Percentiles rank a stretch among this genome's conserved stretches.
phyloP scores from a whole-genome alignment of 2,888 invertebrate genomes.

The Heliconius ethilla region DNA sequence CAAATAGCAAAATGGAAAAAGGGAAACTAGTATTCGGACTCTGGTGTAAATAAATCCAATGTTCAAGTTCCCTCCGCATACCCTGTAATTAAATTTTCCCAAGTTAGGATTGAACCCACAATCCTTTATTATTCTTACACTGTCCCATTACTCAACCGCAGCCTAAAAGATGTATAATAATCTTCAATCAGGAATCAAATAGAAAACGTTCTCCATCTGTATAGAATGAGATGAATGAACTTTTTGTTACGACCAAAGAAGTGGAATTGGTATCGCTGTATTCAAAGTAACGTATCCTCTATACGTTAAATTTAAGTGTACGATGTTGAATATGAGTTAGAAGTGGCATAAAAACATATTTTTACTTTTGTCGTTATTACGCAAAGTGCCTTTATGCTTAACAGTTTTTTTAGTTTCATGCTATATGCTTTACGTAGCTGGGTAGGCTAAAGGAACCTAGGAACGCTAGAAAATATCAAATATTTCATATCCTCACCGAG shows the following conservation, averaged over 20 bases:
- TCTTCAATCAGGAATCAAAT: not conserved
- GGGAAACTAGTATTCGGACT: too few species aligned
- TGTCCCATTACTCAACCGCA: not conserved
- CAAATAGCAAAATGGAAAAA: too few species aligned
- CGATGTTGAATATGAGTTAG: not conserved
- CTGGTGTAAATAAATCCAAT: too few species aligned
- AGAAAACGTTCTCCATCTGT: not conserved
- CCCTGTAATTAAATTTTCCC: too few species aligned
- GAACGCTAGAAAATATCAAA: not conserved
- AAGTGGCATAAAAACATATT: not conserved
- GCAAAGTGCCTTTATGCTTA: too few species aligned
- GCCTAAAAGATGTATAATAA: not conserved
- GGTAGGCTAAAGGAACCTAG: not conserved
- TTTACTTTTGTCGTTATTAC: not conserved
- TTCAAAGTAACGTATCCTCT: constrained; percentile 16
- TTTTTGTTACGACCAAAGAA: constrained; percentile 8
- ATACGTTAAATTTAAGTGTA: constrained; percentile 10
- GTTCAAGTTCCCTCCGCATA: too few species aligned
- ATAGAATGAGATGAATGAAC: not conserved
- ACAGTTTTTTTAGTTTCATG: not conserved
- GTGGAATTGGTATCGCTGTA: constrained; percentile 13
- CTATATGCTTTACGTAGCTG: not conserved
- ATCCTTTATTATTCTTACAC: not conserved
- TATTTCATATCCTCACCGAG: too few species aligned
- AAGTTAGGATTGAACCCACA: too few species aligned